Evolutionary conservation across 2,888 invertebrate genomes (phyloP), one percentile per base, ranked within the genome.

Genomic region (Pandemis cinnamomeana): DNA sequence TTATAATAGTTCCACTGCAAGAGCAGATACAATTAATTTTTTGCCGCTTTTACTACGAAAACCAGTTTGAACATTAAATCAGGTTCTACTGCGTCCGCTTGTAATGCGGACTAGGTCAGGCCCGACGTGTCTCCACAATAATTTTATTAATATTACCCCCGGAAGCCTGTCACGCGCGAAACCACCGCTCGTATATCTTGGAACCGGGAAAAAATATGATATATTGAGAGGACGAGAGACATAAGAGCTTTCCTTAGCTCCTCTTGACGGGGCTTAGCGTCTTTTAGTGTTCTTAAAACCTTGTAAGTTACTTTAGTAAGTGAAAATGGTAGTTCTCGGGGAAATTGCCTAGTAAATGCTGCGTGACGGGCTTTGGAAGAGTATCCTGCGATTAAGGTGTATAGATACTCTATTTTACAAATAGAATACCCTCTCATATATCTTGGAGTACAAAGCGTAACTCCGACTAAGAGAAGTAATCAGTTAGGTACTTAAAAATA

Each of bases 111-210:
- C 85, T 87, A 88, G 91, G 91, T 91, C 90, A 88, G 87, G 82
- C 79, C 73, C 77, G 87, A 91, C 91, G 92, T 91, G 93, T 92
- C 91, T 86, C 87, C 87, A 92, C 92, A 92, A 92, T 93, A 93
- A 93, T 93, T 93, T 93, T 93, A 94, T 94, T 93, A 93, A 94
- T 93, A 94, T 92, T 91, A 89, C 90, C 90, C 91, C 87, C 88
- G 83, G 87, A 91, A 91, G 91, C 87, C 89, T 91, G 93, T 93
- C 93, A 94, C 92, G 92, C 90, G 86, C 93, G 91, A 84, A 87
- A 88, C 92, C 90, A 82, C 86, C 85, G 90, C 88, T 89, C 93
- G 86, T 93, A 91, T 92, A 92, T 93, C 92, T 91, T 87, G 84
- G 83, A 83, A 84, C 83, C 84, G 82, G 88, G 88, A 92, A 93